These are phyloP conservation scores for Schlechtendalia chinensis DNA, from an alignment of 1,140 invertebrate species.

Conservation along the genomic window DNA sequence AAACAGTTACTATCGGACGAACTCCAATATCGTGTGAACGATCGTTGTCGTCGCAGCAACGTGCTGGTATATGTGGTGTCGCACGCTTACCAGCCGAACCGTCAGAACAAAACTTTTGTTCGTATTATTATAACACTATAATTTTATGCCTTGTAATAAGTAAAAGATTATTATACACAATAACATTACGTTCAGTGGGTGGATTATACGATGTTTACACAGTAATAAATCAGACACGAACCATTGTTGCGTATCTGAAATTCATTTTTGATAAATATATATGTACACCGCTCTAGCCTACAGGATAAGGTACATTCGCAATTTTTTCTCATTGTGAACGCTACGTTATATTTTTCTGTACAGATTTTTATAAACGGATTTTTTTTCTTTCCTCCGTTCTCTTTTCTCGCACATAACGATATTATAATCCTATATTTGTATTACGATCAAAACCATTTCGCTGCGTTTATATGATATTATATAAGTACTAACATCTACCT, in stretches of 20 bases:
- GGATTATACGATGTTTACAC: constrained; percentile 10
- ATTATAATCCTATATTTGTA: constrained; percentile 8
- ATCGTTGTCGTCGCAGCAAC: too few relatives aligned
- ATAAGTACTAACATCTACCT: neutral
- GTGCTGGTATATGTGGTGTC: too few relatives aligned
- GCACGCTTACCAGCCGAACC: too few relatives aligned
- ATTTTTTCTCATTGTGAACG: neutral
- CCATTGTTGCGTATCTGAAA: neutral
- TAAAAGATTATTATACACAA: too few relatives aligned
- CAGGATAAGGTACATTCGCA: neutral
- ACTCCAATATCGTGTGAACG: too few relatives aligned
- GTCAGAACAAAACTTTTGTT: too few relatives aligned
- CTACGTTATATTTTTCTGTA: neutral
- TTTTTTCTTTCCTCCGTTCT: neutral
- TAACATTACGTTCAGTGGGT: too few relatives aligned
- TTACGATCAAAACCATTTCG: neutral
- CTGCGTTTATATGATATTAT: too few relatives aligned
- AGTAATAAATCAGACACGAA: constrained; percentile 22
- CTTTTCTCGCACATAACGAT: neutral
- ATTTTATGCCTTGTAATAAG: too few relatives aligned
- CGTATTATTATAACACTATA: too few relatives aligned
- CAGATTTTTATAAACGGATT: neutral
- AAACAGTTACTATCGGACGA: too few relatives aligned
- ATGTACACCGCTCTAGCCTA: too few relatives aligned
- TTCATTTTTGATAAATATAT: constrained; percentile 33